Conservation (phyloP, 1,140 invertebrate genomes). For the Gryllus bimaculatus region DNA sequence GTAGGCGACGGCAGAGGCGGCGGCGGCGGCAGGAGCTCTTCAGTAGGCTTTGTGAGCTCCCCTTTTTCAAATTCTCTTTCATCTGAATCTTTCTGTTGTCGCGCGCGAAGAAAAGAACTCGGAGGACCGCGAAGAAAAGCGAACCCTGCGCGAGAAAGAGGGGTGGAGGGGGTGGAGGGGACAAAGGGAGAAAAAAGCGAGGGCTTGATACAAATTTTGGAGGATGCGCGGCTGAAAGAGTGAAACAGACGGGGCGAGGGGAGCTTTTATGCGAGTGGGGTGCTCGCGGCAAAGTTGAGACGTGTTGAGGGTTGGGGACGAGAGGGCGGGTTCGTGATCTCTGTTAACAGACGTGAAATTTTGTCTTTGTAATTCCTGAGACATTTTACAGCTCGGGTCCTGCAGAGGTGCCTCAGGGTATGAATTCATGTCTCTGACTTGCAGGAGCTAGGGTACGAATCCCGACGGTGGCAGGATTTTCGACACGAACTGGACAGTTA, state of each 20-base stretch:
- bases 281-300: no score
- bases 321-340: background rate
- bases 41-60: background rate
- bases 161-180: background rate
- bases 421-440: no score
- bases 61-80: background rate
- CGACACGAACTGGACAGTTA: no score
- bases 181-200: background rate
- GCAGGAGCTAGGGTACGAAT: no score
- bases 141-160: background rate
- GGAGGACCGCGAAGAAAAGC: background rate
- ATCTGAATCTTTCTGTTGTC: background rate
- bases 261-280: no score
- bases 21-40: no score
- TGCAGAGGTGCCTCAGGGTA: no score
- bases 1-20: no score
- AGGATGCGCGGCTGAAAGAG: background rate
- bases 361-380: no score
- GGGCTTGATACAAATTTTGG: background rate
- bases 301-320: background rate
- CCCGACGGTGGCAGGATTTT: no score
- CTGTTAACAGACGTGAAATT: no score
- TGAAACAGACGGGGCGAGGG: background rate
- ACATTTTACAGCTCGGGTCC: no score
- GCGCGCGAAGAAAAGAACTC: background rate